Evolutionary conservation across 2,888 invertebrate genomes (phyloP).

Genomic region (Siphlonurus alternatus): DNA sequence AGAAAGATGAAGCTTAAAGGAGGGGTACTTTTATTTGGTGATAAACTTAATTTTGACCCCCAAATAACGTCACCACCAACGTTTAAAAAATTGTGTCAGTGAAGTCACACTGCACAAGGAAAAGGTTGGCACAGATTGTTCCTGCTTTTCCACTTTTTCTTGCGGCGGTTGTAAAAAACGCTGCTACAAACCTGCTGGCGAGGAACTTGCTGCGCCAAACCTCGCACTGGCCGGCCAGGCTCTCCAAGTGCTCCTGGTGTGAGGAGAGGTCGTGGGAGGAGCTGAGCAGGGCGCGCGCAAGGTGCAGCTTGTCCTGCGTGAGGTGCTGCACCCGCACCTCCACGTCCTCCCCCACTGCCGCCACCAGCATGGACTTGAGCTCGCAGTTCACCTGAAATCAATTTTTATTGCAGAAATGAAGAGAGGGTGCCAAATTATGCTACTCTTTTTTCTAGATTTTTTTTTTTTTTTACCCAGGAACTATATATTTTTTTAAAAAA

Average conservation of each 20-base stretch:
- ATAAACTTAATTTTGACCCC: no score
- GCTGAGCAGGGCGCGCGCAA: conserved; percentile 68
- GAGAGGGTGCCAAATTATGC: no score
- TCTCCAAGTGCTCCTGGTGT: conserved; percentile 86
- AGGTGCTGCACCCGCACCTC: conserved; percentile 76
- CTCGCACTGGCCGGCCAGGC: conserved; percentile 84
- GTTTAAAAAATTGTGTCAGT: no score
- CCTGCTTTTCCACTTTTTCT: no score
- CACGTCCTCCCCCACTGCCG: conserved; percentile 88
- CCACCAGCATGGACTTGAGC: conserved; percentile 79
- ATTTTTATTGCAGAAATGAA: background rate
- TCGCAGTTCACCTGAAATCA: conserved; percentile 64
- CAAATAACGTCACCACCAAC: no score
- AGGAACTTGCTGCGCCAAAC: conserved; percentile 94
- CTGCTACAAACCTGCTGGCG: conserved; percentile 84
- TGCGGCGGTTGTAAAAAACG: no score
- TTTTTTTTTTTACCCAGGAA: conserved; percentile 8
- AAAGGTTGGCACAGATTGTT: no score
- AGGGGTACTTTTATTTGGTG: no score
- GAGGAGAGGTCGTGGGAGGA: conserved; percentile 73
- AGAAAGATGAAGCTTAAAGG: no score
- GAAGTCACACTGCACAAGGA: no score
- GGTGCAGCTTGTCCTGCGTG: conserved; percentile 79
- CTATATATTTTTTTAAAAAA: background rate
- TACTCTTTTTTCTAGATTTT: conserved; percentile 9